Evolutionary conservation across 2,888 invertebrate species (phyloP).

Genomic region (Thymelicus acteon): DNA sequence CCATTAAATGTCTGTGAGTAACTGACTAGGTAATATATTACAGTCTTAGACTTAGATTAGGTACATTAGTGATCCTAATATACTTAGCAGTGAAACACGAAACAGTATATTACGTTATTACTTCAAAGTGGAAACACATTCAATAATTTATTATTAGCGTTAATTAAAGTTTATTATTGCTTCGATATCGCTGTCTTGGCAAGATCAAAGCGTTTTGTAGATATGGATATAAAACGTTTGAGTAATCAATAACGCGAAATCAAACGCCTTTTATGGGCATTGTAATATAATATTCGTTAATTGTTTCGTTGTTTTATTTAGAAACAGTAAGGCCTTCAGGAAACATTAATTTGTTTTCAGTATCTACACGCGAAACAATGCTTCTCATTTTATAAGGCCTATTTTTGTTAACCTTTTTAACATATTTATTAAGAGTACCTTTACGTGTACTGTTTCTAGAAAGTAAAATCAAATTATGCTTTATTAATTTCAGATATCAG

Average conservation of each 20-base stretch:
- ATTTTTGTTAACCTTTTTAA: no score
- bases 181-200: conserved; percentile 42
- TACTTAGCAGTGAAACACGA: conserved; percentile 3
- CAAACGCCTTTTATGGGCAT: conserved; percentile 18
- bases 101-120: conserved; percentile 16
- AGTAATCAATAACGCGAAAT: conserved; percentile 4
- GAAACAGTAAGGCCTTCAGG: neutral
- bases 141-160: conserved; percentile 33
- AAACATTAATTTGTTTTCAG: no score
- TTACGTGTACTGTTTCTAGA: no score
- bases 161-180: conserved; percentile 49
- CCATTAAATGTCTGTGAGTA: no score
- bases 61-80: conserved; percentile 2
- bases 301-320: neutral
- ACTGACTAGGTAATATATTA: no score
- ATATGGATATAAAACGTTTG: conserved; percentile 24
- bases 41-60: no score
- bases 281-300: conserved; percentile 21
- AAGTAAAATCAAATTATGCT: no score
- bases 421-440: no score
- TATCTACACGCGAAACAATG: no score
- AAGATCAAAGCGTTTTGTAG: conserved; percentile 45
- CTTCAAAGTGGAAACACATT: conserved; percentile 26
- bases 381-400: no score
- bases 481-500: no score